A percentile compares a stretch with the other conserved stretches of the same genome.
phyloP scores from a whole-genome alignment of 1,140 invertebrate species.

The Galendromus occidentalis region DNA sequence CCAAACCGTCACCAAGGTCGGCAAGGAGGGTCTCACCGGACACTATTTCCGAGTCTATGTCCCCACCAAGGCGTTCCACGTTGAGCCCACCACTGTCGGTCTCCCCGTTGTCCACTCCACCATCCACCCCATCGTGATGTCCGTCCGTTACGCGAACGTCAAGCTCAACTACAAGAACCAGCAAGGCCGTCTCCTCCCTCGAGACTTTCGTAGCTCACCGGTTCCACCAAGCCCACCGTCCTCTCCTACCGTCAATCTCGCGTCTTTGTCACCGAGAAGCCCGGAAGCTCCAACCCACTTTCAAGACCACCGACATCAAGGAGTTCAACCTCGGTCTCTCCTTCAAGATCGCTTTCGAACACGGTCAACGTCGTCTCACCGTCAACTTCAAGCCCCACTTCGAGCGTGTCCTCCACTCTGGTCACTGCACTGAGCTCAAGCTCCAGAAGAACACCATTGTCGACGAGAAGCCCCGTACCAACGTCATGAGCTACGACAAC shows the following conservation, averaged over 20 bases:
- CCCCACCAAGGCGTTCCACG: not conserved
- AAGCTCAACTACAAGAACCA: not conserved
- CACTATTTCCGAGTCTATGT: not conserved
- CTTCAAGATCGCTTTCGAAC: not conserved
- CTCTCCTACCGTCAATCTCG: constrained; percentile 3
- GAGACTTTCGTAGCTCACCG: not conserved
- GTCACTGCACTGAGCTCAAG: not conserved
- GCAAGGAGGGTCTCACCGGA: not conserved
- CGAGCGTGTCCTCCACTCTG: not conserved
- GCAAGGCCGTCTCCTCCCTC: not conserved
- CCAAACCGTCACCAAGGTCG: not conserved
- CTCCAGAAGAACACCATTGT: not conserved
- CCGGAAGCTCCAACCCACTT: not conserved
- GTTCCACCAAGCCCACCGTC: not conserved
- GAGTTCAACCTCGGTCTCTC: not conserved
- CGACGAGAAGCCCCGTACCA: not conserved
- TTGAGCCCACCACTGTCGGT: not conserved
- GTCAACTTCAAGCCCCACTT: not conserved
- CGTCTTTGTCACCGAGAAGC: not conserved
- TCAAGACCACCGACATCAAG: not conserved
- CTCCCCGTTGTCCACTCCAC: not conserved
- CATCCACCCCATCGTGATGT: constrained; percentile 5
- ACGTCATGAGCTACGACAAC: not conserved
- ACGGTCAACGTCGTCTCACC: not conserved
- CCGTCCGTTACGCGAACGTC: not conserved